These are phyloP conservation scores for Fragum sueziense DNA, from an alignment of 2,888 invertebrate genomes.

Conservation along the genomic window DNA sequence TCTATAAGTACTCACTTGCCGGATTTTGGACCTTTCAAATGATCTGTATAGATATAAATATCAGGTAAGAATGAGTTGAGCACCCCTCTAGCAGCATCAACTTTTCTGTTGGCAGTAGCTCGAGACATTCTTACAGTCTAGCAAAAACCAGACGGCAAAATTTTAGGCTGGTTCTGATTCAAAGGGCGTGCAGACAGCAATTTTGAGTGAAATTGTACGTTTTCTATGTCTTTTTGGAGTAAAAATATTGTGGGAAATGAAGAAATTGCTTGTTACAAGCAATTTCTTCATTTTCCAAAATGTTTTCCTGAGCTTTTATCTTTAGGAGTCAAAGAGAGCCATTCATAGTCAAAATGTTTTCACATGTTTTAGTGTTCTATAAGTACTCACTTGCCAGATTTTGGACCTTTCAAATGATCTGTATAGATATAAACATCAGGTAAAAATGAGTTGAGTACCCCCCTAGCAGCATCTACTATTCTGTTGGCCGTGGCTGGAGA, in stretches of 20 bases:
- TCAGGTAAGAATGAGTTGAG: constrained; percentile 96
- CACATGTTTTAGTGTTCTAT: too few relatives aligned
- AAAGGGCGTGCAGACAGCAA: too few relatives aligned
- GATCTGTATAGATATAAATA: constrained; percentile 97
- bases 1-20: constrained; percentile 87
- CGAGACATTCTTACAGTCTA: constrained; percentile 94
- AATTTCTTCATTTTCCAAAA: too few relatives aligned
- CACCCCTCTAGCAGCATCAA: constrained; percentile 95
- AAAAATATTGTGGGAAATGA: too few relatives aligned
- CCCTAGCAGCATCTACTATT: constrained; percentile 96
- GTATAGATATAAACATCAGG: constrained; percentile 98
- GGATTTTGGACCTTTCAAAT: constrained; percentile 92
- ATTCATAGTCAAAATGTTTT: too few relatives aligned
- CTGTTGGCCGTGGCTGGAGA: constrained; percentile 97
- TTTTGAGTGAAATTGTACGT: too few relatives aligned
- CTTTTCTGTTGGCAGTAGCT: constrained; percentile 94
- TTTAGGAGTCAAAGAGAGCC: too few relatives aligned
- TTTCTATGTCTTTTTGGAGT: too few relatives aligned
- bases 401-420: constrained; percentile 93
- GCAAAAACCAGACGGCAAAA: constrained; percentile 43
- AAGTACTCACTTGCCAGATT: constrained; percentile 88
- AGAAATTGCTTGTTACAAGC: too few relatives aligned
- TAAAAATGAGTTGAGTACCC: constrained; percentile 93
- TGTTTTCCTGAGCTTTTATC: too few relatives aligned
- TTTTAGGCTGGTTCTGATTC: background rate